These are phyloP conservation scores for Periphyllus acericola DNA, from an alignment of 2,888 invertebrate genomes.

Conservation along the genomic window DNA sequence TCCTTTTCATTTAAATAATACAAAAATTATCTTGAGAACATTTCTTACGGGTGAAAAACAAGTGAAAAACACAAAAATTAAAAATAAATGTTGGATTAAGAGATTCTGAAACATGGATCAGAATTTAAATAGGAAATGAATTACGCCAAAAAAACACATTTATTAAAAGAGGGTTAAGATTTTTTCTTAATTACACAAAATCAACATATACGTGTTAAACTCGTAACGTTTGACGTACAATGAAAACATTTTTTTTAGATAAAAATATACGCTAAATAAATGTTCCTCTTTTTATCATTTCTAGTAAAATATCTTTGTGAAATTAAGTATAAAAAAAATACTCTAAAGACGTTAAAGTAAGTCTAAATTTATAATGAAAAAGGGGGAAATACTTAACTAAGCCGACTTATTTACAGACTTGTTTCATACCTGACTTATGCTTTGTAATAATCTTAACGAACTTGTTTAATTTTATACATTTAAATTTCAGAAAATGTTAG, in stretches of 20 bases:
- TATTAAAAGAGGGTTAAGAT: background rate
- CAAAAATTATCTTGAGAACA: background rate
- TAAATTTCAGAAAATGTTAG: background rate
- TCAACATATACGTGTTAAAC: background rate
- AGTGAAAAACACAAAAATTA: background rate
- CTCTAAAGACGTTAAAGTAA: background rate
- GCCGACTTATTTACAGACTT: background rate
- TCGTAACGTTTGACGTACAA: background rate
- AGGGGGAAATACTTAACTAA: background rate
- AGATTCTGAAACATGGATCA: background rate
- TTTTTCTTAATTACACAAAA: slow-evolving; percentile 16
- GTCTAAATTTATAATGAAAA: slow-evolving; percentile 22
- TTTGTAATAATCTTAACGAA: slow-evolving; percentile 14
- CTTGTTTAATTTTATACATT: slow-evolving; percentile 27
- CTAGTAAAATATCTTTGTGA: slow-evolving; percentile 20
- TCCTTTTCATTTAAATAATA: background rate
- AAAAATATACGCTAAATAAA: background rate
- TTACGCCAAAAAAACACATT: background rate
- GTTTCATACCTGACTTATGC: slow-evolving; percentile 6
- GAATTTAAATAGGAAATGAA: slow-evolving; percentile 11
- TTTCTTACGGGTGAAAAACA: background rate
- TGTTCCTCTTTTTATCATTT: background rate
- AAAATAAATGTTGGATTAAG: background rate
- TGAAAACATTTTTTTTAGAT: background rate
- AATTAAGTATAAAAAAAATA: background rate